Evolutionary conservation across 2,797 vertebrate species (phyloP).

Genomic region (Tapera naevia): DNA sequence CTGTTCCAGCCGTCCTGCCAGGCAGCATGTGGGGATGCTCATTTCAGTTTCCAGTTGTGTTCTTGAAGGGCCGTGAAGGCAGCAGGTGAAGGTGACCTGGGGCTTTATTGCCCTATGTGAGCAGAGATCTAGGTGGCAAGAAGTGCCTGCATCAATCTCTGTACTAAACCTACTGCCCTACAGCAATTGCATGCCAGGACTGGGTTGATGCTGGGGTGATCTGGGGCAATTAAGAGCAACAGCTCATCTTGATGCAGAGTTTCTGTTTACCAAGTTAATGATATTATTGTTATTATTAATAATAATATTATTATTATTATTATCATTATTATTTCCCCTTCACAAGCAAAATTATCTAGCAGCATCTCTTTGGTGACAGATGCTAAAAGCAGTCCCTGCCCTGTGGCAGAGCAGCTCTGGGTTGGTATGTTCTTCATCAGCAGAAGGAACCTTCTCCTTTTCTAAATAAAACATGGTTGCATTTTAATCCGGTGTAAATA

Average conservation of each 20-base stretch:
- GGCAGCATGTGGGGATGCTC: neutral
- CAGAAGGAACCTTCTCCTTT: neutral
- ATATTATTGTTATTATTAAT: no score
- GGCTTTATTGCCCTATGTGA: accelerated
- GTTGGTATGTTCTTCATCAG: accelerated
- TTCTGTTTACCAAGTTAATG: neutral
- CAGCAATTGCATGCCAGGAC: accelerated
- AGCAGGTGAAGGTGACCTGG: neutral
- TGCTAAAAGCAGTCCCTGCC: neutral
- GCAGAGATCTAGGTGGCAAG: neutral
- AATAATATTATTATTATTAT: no score
- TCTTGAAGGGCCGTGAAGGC: neutral
- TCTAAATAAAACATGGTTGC: neutral
- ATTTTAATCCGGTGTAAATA: neutral
- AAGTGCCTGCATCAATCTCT: accelerated
- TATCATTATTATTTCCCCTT: neutral
- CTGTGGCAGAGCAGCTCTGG: neutral
- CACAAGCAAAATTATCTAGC: neutral
- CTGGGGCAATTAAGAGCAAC: neutral
- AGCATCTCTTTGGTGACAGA: neutral
- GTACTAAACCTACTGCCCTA: accelerated
- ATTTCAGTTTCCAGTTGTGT: accelerated
- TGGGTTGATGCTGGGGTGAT: neutral
- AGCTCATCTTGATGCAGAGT: neutral
- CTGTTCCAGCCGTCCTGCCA: neutral